Percentiles rank a stretch among this genome's conserved stretches.
These are phyloP conservation scores for Callosobruchus maculatus DNA, from an alignment of 2,888 invertebrate species.

Conservation along the genomic window DNA sequence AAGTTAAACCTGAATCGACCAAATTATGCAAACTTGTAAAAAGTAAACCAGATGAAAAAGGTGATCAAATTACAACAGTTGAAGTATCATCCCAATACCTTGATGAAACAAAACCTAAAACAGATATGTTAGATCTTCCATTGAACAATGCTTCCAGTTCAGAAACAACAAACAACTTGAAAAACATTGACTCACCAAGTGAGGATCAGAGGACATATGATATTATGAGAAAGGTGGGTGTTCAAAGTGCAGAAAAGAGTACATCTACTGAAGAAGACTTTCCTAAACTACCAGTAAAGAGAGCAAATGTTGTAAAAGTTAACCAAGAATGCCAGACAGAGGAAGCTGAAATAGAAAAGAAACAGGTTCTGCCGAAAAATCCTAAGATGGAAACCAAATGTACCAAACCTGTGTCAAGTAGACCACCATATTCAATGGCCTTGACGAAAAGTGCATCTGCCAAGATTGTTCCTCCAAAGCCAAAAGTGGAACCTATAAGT, in stretches of 20 bases:
- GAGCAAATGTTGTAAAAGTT: conserved; percentile 39
- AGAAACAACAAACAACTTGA: no score
- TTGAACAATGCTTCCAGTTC: conserved; percentile 13
- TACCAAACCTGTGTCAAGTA: conserved; percentile 27
- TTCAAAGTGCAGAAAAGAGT: conserved; percentile 45
- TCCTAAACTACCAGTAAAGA: conserved; percentile 38
- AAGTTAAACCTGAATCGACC: neutral
- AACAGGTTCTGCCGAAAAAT: conserved; percentile 11
- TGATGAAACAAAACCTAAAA: conserved; percentile 10
- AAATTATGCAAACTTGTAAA: neutral
- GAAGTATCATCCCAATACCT: neutral
- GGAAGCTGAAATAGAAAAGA: conserved; percentile 36
- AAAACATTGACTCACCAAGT: conserved; percentile 45
- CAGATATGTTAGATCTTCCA: conserved; percentile 19
- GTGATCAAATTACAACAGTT: neutral
- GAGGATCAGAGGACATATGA: conserved; percentile 49
- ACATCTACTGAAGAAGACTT: conserved; percentile 46
- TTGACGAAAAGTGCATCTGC: conserved; percentile 45
- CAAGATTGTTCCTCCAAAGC: conserved; percentile 35
- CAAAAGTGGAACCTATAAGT: conserved; percentile 30
- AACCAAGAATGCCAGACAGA: conserved; percentile 46
- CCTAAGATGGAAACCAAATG: conserved; percentile 26
- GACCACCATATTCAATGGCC: conserved; percentile 50
- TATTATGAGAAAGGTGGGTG: conserved; percentile 43
- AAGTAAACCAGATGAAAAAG: neutral